Evolutionary conservation across 2,888 invertebrate genomes (phyloP).

Genomic region (Phengaris arion): DNA sequence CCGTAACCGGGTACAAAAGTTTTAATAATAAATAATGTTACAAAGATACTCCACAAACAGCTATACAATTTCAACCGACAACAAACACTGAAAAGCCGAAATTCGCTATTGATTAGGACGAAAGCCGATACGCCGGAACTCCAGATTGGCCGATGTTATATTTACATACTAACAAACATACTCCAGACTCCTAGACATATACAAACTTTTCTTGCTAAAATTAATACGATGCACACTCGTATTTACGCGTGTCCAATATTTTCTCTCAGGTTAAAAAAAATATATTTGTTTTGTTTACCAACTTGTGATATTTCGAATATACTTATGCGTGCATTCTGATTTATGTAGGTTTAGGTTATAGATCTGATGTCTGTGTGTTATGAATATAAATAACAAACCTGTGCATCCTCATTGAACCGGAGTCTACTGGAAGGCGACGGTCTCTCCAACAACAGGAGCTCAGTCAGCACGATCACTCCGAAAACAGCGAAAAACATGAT

Average conservation of each 20-base stretch:
- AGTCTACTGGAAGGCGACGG: conserved; percentile 54
- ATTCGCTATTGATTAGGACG: conserved; percentile 27
- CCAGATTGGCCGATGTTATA: neutral
- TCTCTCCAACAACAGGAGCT: conserved; percentile 82
- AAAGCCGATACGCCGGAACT: neutral
- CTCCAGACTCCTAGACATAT: neutral
- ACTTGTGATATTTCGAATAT: neutral
- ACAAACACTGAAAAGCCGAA: conserved; percentile 6
- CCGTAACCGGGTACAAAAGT: no score
- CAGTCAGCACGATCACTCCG: conserved; percentile 91
- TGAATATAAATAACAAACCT: conserved; percentile 59
- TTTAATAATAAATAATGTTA: no score
- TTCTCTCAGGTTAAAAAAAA: neutral
- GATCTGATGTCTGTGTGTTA: no score
- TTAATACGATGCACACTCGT: neutral
- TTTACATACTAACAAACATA: conserved; percentile 11
- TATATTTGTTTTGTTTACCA: neutral
- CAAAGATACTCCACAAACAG: neutral
- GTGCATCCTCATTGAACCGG: conserved; percentile 86
- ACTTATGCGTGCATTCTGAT: neutral
- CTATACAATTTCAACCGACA: neutral
- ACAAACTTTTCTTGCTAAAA: neutral
- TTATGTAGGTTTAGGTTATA: neutral
- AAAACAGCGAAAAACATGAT: conserved; percentile 94
- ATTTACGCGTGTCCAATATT: neutral